These are phyloP conservation scores for Phrynocephalus versicolor DNA, from an alignment of 2,113 vertebrate species.

Conservation along the genomic window DNA sequence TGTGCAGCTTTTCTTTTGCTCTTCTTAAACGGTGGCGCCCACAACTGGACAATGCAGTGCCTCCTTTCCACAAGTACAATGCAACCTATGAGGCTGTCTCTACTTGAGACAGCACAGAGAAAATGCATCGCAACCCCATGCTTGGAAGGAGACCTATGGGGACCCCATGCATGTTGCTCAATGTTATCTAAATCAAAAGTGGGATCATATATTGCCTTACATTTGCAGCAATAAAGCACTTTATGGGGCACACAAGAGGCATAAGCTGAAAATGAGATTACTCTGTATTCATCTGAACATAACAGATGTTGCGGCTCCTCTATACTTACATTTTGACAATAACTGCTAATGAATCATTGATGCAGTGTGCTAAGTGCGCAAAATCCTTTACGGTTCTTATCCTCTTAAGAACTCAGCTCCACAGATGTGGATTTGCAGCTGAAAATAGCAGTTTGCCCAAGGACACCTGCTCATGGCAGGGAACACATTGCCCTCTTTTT, in stretches of 20 bases:
- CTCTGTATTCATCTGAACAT: background rate
- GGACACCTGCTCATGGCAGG: background rate
- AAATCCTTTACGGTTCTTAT: background rate
- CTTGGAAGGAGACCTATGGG: background rate
- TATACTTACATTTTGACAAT: background rate
- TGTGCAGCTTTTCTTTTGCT: too few relatives aligned
- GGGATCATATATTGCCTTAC: background rate
- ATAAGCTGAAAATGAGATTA: background rate
- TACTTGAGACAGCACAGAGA: too few relatives aligned
- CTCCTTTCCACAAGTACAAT: too few relatives aligned
- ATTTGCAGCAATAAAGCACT: background rate
- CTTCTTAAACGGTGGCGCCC: too few relatives aligned
- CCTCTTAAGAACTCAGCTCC: background rate
- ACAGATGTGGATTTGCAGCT: background rate
- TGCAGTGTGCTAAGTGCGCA: background rate
- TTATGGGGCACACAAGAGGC: background rate
- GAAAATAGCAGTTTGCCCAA: too few relatives aligned
- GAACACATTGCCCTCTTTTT: background rate
- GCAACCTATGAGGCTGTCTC: too few relatives aligned
- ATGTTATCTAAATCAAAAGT: background rate
- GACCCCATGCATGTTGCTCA: background rate
- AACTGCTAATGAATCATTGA: conserved; percentile 3
- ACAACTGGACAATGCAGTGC: too few relatives aligned
- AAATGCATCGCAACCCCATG: background rate
- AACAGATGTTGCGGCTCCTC: background rate